These are phyloP conservation scores for Drosophila subobscura DNA, from an alignment of 1,140 invertebrate genomes.

Conservation along the genomic window DNA sequence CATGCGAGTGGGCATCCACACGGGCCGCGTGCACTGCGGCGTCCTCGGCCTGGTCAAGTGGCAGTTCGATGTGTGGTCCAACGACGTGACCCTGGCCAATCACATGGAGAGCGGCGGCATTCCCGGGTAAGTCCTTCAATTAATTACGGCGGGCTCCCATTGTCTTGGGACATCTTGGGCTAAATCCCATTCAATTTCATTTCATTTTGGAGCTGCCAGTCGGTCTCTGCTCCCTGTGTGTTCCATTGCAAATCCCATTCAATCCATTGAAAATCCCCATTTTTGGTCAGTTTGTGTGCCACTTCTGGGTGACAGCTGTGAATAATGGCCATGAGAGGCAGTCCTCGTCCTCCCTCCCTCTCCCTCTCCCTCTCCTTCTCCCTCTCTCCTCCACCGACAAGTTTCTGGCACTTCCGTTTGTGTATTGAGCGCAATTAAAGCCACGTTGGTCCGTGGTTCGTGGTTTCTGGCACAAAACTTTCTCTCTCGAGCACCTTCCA, in stretches of 20 bases:
- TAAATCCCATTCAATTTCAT: constrained; percentile 25
- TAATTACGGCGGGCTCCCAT: constrained; percentile 34
- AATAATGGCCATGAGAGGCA: constrained; percentile 63
- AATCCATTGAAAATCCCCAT: constrained; percentile 37
- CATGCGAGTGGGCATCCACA: constrained; percentile 98
- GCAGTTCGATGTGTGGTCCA: constrained; percentile 97
- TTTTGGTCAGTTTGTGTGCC: constrained; percentile 35
- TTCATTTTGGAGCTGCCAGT: constrained; percentile 17
- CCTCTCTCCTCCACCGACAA: constrained; percentile 62
- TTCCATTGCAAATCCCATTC: constrained; percentile 33
- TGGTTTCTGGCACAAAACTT: constrained; percentile 10
- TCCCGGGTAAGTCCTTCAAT: constrained; percentile 89
- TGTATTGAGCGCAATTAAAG: constrained; percentile 67
- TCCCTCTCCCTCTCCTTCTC: constrained; percentile 1
- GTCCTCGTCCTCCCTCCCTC: constrained; percentile 11
- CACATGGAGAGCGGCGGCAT: constrained; percentile 98
- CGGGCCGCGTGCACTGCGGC: constrained; percentile 96
- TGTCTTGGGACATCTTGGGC: constrained; percentile 14
- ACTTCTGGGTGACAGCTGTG: constrained; percentile 71
- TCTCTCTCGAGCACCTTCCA: constrained; percentile 28
- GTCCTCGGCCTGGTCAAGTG: constrained; percentile 93
- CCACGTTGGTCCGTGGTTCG: constrained; percentile 36
- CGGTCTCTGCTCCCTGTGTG: constrained; percentile 14
- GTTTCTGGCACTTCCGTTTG: constrained; percentile 65
- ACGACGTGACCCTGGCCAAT: constrained; percentile 97